phyloP scores from a whole-genome alignment of 37 sponge, comb jelly and placozoan species.

The Chondrilla cf. caribensis region DNA sequence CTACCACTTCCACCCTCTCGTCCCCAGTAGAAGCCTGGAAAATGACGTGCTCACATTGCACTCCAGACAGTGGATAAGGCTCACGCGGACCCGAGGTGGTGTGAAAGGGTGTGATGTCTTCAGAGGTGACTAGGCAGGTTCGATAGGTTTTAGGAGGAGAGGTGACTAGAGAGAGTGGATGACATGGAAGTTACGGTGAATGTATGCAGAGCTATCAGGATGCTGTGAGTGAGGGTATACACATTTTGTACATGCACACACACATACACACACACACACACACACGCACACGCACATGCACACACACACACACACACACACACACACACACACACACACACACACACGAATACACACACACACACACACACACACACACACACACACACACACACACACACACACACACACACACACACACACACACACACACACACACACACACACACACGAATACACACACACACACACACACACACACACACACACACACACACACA shows the following conservation, averaged over 20 bases:
- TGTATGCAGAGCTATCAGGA: too few species aligned
- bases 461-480: too few species aligned
- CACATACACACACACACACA: constrained; percentile 2
- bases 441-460: neutral
- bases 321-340: neutral
- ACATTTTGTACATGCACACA: too few species aligned
- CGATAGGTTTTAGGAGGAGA: neutral
- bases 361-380: neutral
- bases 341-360: too few species aligned
- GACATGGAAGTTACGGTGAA: too few species aligned
- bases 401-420: neutral
- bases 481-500: too few species aligned
- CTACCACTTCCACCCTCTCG: constrained; percentile 1
- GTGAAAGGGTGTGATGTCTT: constrained; percentile 1
- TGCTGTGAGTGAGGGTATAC: too few species aligned
- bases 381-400: neutral
- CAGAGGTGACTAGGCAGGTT: neutral
- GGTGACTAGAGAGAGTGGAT: too few species aligned
- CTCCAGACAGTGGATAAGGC: neutral
- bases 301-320: constrained; percentile 31
- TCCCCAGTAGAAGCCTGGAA: neutral
- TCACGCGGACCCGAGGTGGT: neutral
- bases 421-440: neutral
- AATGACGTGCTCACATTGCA: constrained; percentile 3
- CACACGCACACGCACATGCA: constrained; percentile 26